A percentile compares a stretch with the other conserved stretches of the same genome.
These are phyloP conservation scores for Denticeps clupeoides DNA, from an alignment of 2,797 vertebrate genomes.

Conservation along the genomic window DNA sequence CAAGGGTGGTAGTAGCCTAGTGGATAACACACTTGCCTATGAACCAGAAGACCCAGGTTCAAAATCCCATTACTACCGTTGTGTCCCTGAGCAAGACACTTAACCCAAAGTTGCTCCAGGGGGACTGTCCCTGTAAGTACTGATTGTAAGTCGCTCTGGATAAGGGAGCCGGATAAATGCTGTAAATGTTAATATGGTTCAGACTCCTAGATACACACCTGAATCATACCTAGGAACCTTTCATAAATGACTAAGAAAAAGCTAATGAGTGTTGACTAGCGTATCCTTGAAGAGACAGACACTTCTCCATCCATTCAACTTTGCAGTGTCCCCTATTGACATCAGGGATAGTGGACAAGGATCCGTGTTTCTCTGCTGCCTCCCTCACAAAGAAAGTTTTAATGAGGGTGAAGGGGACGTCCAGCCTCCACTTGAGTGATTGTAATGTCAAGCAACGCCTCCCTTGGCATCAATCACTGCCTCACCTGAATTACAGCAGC, in stretches of 20 bases:
- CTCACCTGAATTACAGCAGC: slow-evolving; percentile 47
- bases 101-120: no score
- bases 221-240: slow-evolving; percentile 1
- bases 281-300: slow-evolving; percentile 13
- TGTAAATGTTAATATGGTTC: no score
- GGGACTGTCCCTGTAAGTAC: no score
- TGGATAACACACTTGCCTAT: no score
- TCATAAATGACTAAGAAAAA: no score
- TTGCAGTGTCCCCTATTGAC: background rate
- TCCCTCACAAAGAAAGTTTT: slow-evolving; percentile 28
- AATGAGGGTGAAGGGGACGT: slow-evolving; percentile 43
- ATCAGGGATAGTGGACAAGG: background rate
- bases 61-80: no score
- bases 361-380: background rate
- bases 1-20: no score
- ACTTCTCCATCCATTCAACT: slow-evolving; percentile 10
- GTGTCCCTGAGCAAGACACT: no score
- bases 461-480: slow-evolving; percentile 50
- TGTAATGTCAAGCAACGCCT: slow-evolving; percentile 41
- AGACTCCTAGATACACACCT: background rate
- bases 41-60: no score
- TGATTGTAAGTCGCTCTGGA: no score
- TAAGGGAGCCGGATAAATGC: no score
- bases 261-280: no score
- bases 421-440: slow-evolving; percentile 46